Base-by-base conservation (phyloP, 2,888 invertebrate genomes). In the Morpho deidamia region DNA sequence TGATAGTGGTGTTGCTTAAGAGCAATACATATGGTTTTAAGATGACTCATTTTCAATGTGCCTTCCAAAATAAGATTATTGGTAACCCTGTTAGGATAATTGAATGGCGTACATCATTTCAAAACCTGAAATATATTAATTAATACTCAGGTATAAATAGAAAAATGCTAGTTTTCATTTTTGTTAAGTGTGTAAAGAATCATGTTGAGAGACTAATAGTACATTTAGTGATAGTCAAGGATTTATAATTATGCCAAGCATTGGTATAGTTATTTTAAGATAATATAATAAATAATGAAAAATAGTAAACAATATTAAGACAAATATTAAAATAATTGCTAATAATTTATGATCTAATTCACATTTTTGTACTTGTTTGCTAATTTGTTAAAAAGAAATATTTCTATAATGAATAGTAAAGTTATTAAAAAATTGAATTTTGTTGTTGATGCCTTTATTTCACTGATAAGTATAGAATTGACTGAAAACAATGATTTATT, bases 401-500 rank as follows among this genome's bases (percentile, higher is more conserved):
- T 62, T 59, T 58, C 52, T 47, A 55, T 53, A 55, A 53, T 64
- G 55, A 46, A 44, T 41, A 49, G 48, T 48, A 40, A 52, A 44
- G 44, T 40, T 51, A 56, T 56, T 54, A 47, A 56, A 59, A 50
- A 57, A 48, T 39, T 46, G 34, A 35, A 35, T 57, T 51, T 71
- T 72, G 55, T 76, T 78, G 70, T 72, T 74, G 76, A 83, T 83
- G 82, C 74, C 81, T 87, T 87, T 85, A 87, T 87, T 88, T 85
- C 82, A 84, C 77, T 78, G 83, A 84, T 83, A 84, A 80, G 78
- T 79, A 82, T 82, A 85, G 86, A 87, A 88, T 84, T 87, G 87
- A 88, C 87, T 88, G 87, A 88, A 87, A 87, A 86, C 85, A 83
- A 85, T 81, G 83, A 69, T 67, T 85, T 83, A 83, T 87, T n/a